phyloP scores from a whole-genome alignment of 2,888 invertebrate species.

The Phytoseiulus persimilis region DNA sequence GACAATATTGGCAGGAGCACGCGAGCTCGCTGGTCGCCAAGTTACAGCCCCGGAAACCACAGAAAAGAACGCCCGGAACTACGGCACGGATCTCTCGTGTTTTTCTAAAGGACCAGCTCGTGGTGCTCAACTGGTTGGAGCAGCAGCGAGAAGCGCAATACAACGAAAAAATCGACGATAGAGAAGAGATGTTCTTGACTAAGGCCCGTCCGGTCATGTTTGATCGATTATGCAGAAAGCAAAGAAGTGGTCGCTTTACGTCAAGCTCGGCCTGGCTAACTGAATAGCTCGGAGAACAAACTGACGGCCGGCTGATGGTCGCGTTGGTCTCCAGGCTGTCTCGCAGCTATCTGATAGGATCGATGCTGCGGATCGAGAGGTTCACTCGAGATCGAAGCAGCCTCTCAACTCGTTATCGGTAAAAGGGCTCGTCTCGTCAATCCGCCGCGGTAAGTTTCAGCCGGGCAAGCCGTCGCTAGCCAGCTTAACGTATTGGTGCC shows the following conservation, averaged over 20 bases:
- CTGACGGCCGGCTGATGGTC: background rate
- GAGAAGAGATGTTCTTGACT: background rate
- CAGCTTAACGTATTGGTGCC: background rate
- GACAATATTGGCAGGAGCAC: background rate
- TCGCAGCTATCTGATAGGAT: background rate
- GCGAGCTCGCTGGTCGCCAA: background rate
- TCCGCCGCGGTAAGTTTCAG: background rate
- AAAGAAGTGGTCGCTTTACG: background rate
- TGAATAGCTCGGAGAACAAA: background rate
- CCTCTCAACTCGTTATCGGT: conserved; percentile 5
- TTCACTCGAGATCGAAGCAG: conserved; percentile 5
- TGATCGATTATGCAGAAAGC: background rate
- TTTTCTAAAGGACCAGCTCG: too few species aligned
- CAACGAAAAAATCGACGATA: background rate
- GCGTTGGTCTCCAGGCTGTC: background rate
- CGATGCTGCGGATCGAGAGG: conserved; percentile 5
- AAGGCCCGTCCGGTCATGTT: background rate
- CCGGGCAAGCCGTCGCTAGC: background rate
- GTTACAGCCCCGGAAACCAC: background rate
- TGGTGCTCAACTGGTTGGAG: too few species aligned
- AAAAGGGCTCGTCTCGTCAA: conserved; percentile 5
- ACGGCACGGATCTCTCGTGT: background rate
- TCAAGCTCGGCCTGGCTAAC: background rate
- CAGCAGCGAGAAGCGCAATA: background rate
- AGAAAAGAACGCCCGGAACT: background rate